Base-by-base conservation (phyloP, 2,888 invertebrate species). In the Brenthis daphne region DNA sequence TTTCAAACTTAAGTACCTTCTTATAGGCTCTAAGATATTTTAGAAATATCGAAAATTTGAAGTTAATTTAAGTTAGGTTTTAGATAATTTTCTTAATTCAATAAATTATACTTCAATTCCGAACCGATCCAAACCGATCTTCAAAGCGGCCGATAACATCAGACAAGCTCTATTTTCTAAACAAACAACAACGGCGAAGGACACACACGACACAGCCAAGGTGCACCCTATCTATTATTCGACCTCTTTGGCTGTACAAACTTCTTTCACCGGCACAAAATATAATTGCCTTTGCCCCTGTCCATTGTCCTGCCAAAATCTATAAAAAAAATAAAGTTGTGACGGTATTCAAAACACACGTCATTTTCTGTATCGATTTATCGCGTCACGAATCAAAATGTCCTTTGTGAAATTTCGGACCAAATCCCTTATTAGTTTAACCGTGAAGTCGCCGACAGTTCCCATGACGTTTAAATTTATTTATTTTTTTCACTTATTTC, bases 291-390 rank as follows among this genome's bases (percentile, higher is more conserved):
- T 81, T 82, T 81, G 88, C 90, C 91, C 90, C 90, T 82, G 75
- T 69, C 80, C 76, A 75, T 74, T 77, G 74, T 75, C 69, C 73
- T 75, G 75, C 33, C 80, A 82, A 84, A 85, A 83, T 80, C 75
- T 70, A 73, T 50, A 61, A 70, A 72, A 83, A 83, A 85, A 82
- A 85, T 80, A 79, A 76, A 84, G 83, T 87, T 87, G 87, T 87
- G 86, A 85, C 88, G 79, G 81, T 90, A 91, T 92, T 91, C 91
- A 91, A 92, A 92, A 92, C 88, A 89, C 80, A 88, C 86, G 91
- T 91, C 90, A 90, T 85, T 88, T 87, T 89, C 82, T 80, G 84
- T 85, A 85, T 86, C 89, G 88, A 90, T 86, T 85, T 88, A 86
- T 86, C 85, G 86, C 83, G 82, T 80, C 76, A 77, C 84, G 82